phyloP scores from a whole-genome alignment of 2,113 vertebrate species.

The Guaruba guarouba region DNA sequence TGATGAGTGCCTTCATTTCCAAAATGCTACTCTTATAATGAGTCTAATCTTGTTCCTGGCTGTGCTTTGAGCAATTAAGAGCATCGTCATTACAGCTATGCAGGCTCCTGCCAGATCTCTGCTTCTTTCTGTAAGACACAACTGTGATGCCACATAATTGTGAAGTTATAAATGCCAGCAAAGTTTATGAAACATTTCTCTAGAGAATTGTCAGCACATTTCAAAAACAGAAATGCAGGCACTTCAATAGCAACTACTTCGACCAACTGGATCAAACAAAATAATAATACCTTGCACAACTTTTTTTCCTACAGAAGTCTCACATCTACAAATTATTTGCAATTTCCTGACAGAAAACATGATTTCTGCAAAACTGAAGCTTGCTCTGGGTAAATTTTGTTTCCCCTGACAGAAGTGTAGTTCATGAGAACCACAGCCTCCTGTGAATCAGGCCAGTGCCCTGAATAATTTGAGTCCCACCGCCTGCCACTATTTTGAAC shows the following conservation, averaged over 20 bases:
- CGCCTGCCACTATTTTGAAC: no score
- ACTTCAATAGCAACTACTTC: not conserved
- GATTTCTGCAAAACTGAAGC: not conserved
- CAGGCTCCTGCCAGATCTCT: not conserved
- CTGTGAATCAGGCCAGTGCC: not conserved
- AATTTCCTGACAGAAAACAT: not conserved
- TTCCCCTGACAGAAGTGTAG: not conserved
- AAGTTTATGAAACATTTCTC: constrained; percentile 8
- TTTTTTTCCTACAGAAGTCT: not conserved
- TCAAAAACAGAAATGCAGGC: not conserved
- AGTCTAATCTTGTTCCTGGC: constrained; percentile 16
- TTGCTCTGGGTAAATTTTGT: not conserved
- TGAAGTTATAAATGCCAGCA: constrained; percentile 16
- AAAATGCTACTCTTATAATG: not conserved
- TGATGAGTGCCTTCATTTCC: not conserved
- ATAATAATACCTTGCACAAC: not conserved
- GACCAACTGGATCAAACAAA: not conserved
- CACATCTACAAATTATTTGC: not conserved
- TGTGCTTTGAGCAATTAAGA: constrained; percentile 18
- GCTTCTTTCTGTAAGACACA: not conserved
- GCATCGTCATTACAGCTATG: not conserved
- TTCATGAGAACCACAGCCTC: not conserved
- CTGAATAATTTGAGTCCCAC: not conserved
- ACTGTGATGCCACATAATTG: not conserved
- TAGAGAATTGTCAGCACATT: not conserved